Percentiles rank a stretch among this genome's conserved stretches.
Conservation (phyloP, 2,113 vertebrate species). For the Myrmecophaga tridactyla region DNA sequence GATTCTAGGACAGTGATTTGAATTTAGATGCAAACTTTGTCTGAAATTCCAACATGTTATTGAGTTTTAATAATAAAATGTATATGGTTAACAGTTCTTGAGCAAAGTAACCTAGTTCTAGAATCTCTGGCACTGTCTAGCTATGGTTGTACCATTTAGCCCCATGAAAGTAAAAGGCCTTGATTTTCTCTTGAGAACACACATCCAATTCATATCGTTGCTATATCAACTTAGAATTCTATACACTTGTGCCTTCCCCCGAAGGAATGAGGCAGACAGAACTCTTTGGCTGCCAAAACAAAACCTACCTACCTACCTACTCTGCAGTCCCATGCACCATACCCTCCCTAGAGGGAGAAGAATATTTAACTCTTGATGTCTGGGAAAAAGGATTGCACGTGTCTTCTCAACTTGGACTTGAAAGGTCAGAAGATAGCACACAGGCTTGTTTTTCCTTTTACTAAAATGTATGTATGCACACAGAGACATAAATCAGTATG, state of each 20-base stretch:
- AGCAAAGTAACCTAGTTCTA: not conserved
- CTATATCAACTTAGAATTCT: not conserved
- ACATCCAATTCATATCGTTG: no score
- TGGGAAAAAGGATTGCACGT: not conserved
- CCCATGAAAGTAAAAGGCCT: not conserved
- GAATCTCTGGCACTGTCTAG: not conserved
- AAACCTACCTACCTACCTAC: not conserved
- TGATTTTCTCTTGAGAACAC: not conserved
- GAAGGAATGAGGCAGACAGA: not conserved
- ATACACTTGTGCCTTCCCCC: not conserved
- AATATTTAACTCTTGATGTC: not conserved
- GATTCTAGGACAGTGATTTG: not conserved
- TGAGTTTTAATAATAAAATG: not conserved
- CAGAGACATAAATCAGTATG: not conserved
- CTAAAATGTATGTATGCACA: not conserved
- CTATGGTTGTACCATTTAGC: not conserved
- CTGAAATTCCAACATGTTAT: not conserved
- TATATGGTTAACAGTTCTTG: not conserved
- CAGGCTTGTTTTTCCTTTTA: not conserved
- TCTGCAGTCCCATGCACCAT: not conserved
- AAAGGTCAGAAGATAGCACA: not conserved
- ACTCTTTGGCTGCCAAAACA: not conserved
- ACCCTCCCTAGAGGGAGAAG: not conserved
- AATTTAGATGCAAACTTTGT: not conserved
- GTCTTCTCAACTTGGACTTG: not conserved